A percentile compares a stretch with the other conserved stretches of the same genome.
Evolutionary conservation across 2,888 invertebrate species (phyloP).

Genomic region (Anarsia innoxiella): DNA sequence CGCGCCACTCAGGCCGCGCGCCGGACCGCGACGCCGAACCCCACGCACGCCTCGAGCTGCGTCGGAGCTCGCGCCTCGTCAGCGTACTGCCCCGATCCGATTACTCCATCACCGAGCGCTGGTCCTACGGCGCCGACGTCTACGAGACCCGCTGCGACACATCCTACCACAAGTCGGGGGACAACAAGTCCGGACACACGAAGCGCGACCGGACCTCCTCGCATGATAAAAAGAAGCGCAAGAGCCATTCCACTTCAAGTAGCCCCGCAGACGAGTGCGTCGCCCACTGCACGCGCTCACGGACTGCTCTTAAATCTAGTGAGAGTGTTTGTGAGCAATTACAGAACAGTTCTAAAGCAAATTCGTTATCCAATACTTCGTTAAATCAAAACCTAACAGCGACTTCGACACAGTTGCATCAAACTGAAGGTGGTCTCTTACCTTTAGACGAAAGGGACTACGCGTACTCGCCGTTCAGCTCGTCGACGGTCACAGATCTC

Average conservation of each 20-base stretch:
- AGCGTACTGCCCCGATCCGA: constrained; percentile 63
- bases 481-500: constrained; percentile 65
- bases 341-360: constrained; percentile 36
- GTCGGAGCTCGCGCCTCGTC: constrained; percentile 70
- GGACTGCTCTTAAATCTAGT: constrained; percentile 61
- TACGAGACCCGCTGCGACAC: constrained; percentile 69
- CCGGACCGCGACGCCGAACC: constrained; percentile 58
- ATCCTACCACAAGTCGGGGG: constrained; percentile 49
- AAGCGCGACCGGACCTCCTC: constrained; percentile 57
- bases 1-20: constrained; percentile 33
- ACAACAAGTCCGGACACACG: constrained; percentile 40
- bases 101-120: constrained; percentile 75
- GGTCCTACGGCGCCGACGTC: constrained; percentile 72
- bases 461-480: constrained; percentile 69
- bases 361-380: constrained; percentile 33
- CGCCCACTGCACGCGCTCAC: constrained; percentile 66
- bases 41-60: constrained; percentile 46
- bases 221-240: constrained; percentile 63
- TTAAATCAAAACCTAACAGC: constrained; percentile 38
- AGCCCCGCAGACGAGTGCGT: constrained; percentile 56
- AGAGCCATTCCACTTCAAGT: constrained; percentile 37
- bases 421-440: constrained; percentile 58
- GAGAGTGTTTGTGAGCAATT: constrained; percentile 61
- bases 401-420: constrained; percentile 35
- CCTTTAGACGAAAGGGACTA: constrained; percentile 70